Base-by-base conservation (phyloP, 2,888 invertebrate genomes). In the Agrochola macilenta region DNA sequence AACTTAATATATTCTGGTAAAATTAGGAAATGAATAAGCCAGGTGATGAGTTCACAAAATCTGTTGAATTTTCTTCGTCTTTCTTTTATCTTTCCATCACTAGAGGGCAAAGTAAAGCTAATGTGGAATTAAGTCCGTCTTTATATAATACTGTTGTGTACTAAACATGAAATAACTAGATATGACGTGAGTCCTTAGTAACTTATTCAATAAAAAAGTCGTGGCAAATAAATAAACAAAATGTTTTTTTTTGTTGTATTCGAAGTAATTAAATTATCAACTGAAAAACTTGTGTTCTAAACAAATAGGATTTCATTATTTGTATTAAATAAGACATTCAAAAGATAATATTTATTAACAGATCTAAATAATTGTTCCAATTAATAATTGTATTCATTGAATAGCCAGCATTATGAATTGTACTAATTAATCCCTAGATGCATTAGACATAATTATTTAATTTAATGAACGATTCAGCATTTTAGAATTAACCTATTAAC, bases 381-480 rank as follows among this genome's bases (percentile, higher is more conserved):
- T 14, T 49, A 46, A 61, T 68, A 17, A 78, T 39, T 57, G 8
- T 54, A 49, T 12, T 66, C 39, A 54, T 57, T 52, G 5, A 58
- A 69, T n/a, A 52, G n/a, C 1, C 26, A 52, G 35, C 17, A 8
- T 30, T 57, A 30, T 39, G 5, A 69, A 79, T 69, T 39, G 2
- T 49, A 49, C 9, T 20, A 69, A 54, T 49, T 54, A 65, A 65
- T 65, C 54, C 46, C 5, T 35, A 20, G n/a, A 17, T 46, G 5
- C 35, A 60, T 82, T 35, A 52, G 12, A 39, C 9, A n/a, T 26
- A 73, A n/a, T 61, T 30, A 52, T 30, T 39, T 61, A 66, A 81
- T 75, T 58, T 20, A 76, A 35, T 2, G 39, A 49, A 63, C 5
- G 9, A 8, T 74, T 74, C 14, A 39, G 14, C 39, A 20, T 60